Conservation (phyloP, 2,797 vertebrate genomes). For the Tenualosa ilisha region DNA sequence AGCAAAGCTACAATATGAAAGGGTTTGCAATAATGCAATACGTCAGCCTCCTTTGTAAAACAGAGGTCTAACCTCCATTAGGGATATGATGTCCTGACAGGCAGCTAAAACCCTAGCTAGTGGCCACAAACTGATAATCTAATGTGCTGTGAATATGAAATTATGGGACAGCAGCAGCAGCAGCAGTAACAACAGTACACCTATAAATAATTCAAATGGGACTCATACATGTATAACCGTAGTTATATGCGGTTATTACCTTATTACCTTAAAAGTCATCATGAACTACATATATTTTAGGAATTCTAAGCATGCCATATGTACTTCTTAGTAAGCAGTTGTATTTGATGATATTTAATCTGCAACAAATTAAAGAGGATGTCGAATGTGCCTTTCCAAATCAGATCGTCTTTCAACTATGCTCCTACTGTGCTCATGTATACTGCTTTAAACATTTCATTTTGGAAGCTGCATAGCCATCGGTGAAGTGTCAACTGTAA, state of each 20-base stretch:
- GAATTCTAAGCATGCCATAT: background rate
- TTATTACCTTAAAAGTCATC: background rate
- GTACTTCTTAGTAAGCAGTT: background rate
- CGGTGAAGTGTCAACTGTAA: background rate
- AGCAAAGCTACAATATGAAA: background rate
- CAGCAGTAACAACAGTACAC: background rate
- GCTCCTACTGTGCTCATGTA: background rate
- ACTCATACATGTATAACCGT: background rate
- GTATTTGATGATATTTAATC: background rate
- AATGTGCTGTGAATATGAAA: background rate
- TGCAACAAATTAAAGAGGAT: background rate
- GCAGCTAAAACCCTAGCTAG: background rate
- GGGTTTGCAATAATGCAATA: background rate
- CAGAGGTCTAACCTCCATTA: background rate
- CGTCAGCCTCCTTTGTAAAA: background rate
- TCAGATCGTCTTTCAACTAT: background rate
- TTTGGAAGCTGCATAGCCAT: background rate
- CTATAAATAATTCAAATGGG: background rate
- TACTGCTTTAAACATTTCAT: too few relatives aligned
- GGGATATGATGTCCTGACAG: background rate
- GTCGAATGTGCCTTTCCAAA: background rate
- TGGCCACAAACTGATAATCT: background rate
- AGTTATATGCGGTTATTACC: background rate
- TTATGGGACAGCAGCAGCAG: background rate
- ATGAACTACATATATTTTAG: background rate